A percentile compares a stretch with the other conserved stretches of the same genome.
These are phyloP conservation scores for Salarias fasciatus DNA, from an alignment of 2,797 vertebrate species.

Conservation along the genomic window DNA sequence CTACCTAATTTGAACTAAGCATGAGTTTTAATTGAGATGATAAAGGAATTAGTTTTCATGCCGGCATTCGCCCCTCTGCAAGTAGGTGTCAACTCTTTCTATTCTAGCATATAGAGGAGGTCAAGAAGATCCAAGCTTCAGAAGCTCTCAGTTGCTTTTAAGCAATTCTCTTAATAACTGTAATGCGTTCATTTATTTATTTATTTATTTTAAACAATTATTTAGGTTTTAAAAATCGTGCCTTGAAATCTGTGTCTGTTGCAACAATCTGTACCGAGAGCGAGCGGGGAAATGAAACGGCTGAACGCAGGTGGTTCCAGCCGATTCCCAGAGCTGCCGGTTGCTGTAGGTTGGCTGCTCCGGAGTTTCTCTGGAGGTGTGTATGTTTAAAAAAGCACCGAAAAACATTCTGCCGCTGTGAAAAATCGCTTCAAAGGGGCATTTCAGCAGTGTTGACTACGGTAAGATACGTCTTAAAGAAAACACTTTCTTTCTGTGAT, in stretches of 20 bases:
- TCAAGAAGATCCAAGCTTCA: conserved; percentile 11
- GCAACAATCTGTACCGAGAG: conserved; percentile 45
- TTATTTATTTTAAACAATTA: not conserved
- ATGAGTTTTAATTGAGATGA: conserved; percentile 35
- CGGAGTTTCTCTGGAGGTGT: conserved; percentile 66
- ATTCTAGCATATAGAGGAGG: conserved; percentile 36
- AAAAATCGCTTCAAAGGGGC: conserved; percentile 67
- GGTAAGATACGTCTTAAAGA: conserved; percentile 63
- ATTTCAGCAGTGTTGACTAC: conserved; percentile 65
- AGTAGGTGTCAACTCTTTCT: conserved; percentile 31
- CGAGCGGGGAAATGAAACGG: conserved; percentile 12
- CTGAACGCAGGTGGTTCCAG: conserved; percentile 53
- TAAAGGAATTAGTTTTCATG: conserved; percentile 34
- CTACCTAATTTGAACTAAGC: conserved; percentile 22
- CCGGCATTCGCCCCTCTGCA: conserved; percentile 33
- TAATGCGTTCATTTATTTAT: not conserved
- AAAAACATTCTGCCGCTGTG: conserved; percentile 63
- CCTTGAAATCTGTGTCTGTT: conserved; percentile 36
- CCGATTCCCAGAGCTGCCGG: conserved; percentile 60
- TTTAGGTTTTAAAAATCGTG: conserved; percentile 13
- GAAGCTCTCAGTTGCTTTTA: conserved; percentile 20
- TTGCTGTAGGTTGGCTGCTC: conserved; percentile 70
- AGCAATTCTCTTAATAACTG: conserved; percentile 21
- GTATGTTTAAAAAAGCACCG: conserved; percentile 49
- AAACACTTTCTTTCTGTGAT: conserved; percentile 70